Evolutionary conservation across 2,797 vertebrate species (phyloP), one percentile per base, ranked within the genome.

Genomic region (Hyperoplus lanceolatus): DNA sequence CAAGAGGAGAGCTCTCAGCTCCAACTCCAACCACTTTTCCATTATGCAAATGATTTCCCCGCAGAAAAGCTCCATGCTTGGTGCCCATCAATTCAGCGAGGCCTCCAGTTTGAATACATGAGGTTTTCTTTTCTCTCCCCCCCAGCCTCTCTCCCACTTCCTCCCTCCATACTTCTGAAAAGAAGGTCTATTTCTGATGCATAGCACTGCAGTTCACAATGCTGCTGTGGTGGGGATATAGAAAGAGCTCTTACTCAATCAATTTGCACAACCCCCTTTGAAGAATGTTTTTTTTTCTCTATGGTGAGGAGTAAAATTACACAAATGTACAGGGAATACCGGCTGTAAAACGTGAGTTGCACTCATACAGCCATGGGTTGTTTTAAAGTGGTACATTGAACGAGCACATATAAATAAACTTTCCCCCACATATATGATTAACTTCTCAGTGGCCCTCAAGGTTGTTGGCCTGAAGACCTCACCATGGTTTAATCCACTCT

Each of bases 21-120:
- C 85, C 87, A 87, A 89, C 87, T 90, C 86, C 83, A 91, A 91
- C 85, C 89, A 93, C 88, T 94, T 94, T 94, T 86, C 87, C 89
- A 95, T 95, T 94, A 94, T 94, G 94, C 92, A 94, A 93, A 95
- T 95, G 45, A 86, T 90, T 93, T 89, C 88, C 90, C 88, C 6
- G 43, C 79, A 86, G 90, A 91, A 92, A 91, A 90, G 82, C 92
- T 82, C 88, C 84, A 85, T 74, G 84, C 86, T 87, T 80, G 81
- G 77, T 84, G 87, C 86, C 91, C 91, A 93, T 93, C 92, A 95
- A 93, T 93, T 94, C 92, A 93, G 79, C 45, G 43, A 80, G 84
- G 83, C 83, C 86, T 83, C 79, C 79, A 71, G 83, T 90, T 91
- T 92, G 85, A 92, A 92, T 93, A 87, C 86, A 87, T 83, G 56